A percentile compares a stretch with the other conserved stretches of the same genome.
Evolutionary conservation across 1,140 invertebrate genomes (phyloP).

Genomic region (Temnothorax nylanderi): DNA sequence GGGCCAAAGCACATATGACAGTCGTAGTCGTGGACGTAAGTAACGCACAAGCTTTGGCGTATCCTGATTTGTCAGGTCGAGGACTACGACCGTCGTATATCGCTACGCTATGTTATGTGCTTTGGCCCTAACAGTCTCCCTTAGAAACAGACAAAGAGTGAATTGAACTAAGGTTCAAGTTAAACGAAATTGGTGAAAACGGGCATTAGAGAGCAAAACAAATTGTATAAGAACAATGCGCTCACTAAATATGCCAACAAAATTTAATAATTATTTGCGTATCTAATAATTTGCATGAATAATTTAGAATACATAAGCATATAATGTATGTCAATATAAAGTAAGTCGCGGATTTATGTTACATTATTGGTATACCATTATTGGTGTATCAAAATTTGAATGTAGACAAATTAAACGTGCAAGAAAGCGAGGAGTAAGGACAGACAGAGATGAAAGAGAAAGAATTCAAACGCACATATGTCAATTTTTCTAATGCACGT

Average conservation of each 20-base stretch:
- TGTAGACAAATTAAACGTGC: constrained; percentile 19
- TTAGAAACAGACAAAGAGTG: too few species aligned
- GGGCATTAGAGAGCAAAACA: background rate
- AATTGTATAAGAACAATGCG: background rate
- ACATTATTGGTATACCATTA: background rate
- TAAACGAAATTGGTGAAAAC: too few species aligned
- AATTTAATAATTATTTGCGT: background rate
- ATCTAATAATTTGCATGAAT: background rate
- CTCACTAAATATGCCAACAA: background rate
- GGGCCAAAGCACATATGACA: too few species aligned
- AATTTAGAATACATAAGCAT: background rate
- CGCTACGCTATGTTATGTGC: too few species aligned
- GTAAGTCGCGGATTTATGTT: background rate
- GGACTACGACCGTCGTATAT: too few species aligned
- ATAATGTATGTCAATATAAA: background rate
- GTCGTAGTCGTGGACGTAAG: too few species aligned
- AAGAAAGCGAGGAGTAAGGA: background rate
- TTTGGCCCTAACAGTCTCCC: too few species aligned
- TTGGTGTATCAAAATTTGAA: constrained; percentile 43
- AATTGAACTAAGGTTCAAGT: too few species aligned
- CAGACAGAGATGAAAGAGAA: background rate
- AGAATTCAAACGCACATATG: constrained; percentile 70
- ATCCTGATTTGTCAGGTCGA: too few species aligned
- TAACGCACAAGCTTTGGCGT: too few species aligned
- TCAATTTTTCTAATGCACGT: constrained; percentile 78